Evolutionary conservation across 2,797 vertebrate species (phyloP).

Genomic region (Coregonus sp.): DNA sequence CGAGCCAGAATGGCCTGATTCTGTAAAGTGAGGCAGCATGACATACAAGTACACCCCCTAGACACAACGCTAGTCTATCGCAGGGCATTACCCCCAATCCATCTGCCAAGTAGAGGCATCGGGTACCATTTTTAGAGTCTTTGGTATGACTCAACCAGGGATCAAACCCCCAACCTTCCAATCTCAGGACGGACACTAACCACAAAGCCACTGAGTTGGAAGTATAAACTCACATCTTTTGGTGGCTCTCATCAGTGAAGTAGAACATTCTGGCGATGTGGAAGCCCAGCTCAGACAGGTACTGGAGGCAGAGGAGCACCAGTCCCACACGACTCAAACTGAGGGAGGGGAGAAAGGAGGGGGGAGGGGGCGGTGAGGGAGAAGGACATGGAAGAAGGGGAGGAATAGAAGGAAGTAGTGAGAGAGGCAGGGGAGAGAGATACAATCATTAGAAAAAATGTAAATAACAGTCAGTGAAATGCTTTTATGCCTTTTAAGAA

Average conservation of each 20-base stretch:
- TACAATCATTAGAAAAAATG: too few species aligned
- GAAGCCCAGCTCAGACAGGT: conserved; percentile 89
- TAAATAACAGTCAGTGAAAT: too few species aligned
- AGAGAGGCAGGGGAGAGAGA: too few species aligned
- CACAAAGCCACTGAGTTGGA: neutral
- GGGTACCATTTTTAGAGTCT: neutral
- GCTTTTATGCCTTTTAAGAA: too few species aligned
- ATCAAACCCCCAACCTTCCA: neutral
- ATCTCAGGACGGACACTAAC: neutral
- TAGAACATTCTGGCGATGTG: conserved; percentile 90
- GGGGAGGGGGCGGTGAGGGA: neutral
- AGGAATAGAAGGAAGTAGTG: neutral
- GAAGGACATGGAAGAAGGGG: neutral
- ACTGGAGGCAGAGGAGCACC: conserved; percentile 91
- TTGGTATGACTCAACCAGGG: neutral
- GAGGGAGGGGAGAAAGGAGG: neutral
- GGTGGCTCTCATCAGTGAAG: conserved; percentile 92
- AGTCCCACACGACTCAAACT: conserved; percentile 90
- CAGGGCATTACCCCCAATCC: neutral
- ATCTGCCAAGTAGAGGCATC: neutral
- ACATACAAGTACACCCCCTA: too few species aligned
- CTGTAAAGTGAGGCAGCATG: neutral
- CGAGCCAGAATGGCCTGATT: neutral
- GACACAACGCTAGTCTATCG: too few species aligned
- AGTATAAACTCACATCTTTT: conserved; percentile 85